A percentile compares a stretch with the other conserved stretches of the same genome.
Conservation (phyloP, 1,140 invertebrate species). For the Gryllus bimaculatus region DNA sequence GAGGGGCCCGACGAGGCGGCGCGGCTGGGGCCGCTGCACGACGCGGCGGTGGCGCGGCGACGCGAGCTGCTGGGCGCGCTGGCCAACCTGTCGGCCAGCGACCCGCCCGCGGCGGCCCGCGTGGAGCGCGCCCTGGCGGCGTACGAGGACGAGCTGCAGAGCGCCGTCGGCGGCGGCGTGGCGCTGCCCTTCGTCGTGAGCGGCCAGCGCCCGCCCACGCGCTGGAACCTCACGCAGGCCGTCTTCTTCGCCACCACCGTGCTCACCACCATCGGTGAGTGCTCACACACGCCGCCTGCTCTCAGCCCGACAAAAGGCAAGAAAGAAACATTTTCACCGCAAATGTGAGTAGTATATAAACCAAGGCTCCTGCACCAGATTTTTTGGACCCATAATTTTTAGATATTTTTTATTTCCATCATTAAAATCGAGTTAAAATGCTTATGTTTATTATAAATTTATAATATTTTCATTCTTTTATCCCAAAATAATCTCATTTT, state of each 20-base stretch:
- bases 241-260: conserved; percentile 79
- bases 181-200: conserved; percentile 29
- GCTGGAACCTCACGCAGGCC: conserved; percentile 67
- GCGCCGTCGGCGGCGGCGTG: conserved; percentile 26
- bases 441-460: too few species aligned
- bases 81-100: background rate
- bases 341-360: too few species aligned
- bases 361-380: too few species aligned
- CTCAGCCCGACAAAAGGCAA: too few species aligned
- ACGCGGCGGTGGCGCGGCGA: too few species aligned
- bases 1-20: background rate
- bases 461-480: too few species aligned
- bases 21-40: background rate
- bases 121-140: conserved; percentile 33
- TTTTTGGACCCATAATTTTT: too few species aligned
- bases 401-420: too few species aligned
- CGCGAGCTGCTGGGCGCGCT: background rate
- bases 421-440: too few species aligned
- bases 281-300: conserved; percentile 10
- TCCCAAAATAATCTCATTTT: too few species aligned
- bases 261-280: conserved; percentile 70
- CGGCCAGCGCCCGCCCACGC: conserved; percentile 34
- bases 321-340: too few species aligned
- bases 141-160: conserved; percentile 38
- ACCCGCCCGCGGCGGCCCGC: too few species aligned